These are phyloP conservation scores for Drosophila setifemur DNA, from an alignment of 1,140 invertebrate species.

Conservation along the genomic window DNA sequence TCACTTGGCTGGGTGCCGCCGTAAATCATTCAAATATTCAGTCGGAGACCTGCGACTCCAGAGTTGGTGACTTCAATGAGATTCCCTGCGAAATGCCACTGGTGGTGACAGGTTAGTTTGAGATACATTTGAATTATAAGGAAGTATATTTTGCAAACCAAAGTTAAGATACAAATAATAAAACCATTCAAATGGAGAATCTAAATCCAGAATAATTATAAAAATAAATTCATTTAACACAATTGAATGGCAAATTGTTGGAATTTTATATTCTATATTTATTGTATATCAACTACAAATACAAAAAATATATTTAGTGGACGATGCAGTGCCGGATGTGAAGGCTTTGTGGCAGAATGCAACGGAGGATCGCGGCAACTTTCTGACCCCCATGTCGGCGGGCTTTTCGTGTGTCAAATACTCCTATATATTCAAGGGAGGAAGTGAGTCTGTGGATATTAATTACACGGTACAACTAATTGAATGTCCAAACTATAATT, in stretches of 20 bases:
- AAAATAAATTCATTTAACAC: not conserved
- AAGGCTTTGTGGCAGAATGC: conserved; percentile 56
- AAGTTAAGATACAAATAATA: too few relatives aligned
- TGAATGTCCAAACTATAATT: not conserved
- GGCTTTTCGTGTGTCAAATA: conserved; percentile 69
- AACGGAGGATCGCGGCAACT: conserved; percentile 43
- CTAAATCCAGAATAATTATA: not conserved
- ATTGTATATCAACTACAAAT: not conserved
- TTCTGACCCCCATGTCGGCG: conserved; percentile 65
- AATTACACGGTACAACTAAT: too few relatives aligned
- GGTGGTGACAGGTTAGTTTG: conserved; percentile 57
- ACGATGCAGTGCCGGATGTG: conserved; percentile 72
- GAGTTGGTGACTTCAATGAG: conserved; percentile 61
- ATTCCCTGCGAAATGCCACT: conserved; percentile 68
- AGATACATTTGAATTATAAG: not conserved
- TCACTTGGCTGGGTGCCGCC: conserved; percentile 75
- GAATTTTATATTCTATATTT: too few relatives aligned
- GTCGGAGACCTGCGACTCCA: conserved; percentile 50
- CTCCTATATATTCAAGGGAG: conserved; percentile 75
- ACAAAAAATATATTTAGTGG: conserved; percentile 24
- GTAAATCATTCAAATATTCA: conserved; percentile 59
- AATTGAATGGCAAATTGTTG: not conserved
- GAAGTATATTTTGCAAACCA: too few relatives aligned
- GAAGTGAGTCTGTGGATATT: conserved; percentile 55
- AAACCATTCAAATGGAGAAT: too few relatives aligned